A percentile compares a stretch with the other conserved stretches of the same genome.
phyloP scores from a whole-genome alignment of 2,797 vertebrate genomes.

The Phylloscopus collybita region DNA sequence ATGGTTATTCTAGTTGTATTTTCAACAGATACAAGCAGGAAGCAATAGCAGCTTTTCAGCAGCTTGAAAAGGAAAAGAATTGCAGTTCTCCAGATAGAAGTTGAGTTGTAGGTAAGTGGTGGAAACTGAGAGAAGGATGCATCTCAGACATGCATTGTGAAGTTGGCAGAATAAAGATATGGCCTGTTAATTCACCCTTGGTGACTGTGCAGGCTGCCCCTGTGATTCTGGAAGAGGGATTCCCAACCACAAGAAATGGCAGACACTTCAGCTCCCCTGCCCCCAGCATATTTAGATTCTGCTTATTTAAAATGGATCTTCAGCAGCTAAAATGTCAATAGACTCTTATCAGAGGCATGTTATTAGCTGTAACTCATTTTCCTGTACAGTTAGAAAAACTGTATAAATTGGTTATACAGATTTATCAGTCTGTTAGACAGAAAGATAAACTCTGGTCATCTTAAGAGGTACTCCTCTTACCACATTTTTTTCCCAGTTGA shows the following conservation, averaged over 20 bases:
- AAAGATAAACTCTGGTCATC: conserved; percentile 7
- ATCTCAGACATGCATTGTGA: not conserved
- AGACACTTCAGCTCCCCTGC: not conserved
- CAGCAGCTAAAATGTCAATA: conserved; percentile 47
- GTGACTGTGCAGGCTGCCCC: not conserved
- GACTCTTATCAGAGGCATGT: conserved; percentile 18
- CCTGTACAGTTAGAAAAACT: not conserved
- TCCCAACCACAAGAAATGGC: not conserved
- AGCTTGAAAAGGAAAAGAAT: not conserved
- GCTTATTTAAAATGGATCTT: conserved; percentile 18
- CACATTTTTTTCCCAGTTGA: not conserved
- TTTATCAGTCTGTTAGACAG: conserved; percentile 13
- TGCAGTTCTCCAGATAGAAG: not conserved
- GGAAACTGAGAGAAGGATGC: not conserved
- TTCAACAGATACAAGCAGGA: not conserved
- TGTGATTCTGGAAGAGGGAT: not conserved
- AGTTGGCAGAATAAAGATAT: not conserved
- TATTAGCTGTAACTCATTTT: conserved; percentile 23
- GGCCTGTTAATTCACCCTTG: not conserved
- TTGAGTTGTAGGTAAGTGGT: not conserved
- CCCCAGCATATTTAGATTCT: conserved; percentile 4
- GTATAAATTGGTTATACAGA: not conserved
- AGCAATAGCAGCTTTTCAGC: not conserved
- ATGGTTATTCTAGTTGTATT: not conserved
- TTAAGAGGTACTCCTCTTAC: not conserved